These are phyloP conservation scores for Drosophila ficusphila DNA, from an alignment of 1,140 invertebrate species.

Conservation along the genomic window DNA sequence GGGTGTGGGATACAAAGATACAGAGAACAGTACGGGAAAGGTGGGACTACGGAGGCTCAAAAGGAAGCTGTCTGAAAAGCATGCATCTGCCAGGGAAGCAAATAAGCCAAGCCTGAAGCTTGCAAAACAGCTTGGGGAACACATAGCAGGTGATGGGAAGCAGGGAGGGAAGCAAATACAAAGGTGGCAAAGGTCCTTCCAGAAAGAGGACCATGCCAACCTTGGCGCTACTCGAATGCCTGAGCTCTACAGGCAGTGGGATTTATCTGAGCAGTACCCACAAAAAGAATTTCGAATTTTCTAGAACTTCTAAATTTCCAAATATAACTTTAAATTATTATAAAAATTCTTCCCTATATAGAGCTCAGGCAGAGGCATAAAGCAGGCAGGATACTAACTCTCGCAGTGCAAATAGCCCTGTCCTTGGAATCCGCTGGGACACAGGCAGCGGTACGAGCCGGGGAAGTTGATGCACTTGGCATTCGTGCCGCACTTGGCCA, in stretches of 20 bases:
- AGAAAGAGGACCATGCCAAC: background rate
- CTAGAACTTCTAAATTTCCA: background rate
- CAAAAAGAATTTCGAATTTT: background rate
- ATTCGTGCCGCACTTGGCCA: constrained; percentile 90
- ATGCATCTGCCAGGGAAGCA: constrained; percentile 36
- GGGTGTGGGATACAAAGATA: constrained; percentile 16
- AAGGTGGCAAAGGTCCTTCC: background rate
- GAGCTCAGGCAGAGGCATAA: constrained; percentile 24
- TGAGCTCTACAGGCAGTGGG: background rate
- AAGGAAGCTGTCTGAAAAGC: constrained; percentile 46
- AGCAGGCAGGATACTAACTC: constrained; percentile 88
- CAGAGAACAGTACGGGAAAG: background rate
- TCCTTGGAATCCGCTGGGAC: constrained; percentile 93
- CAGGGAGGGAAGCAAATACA: constrained; percentile 12
- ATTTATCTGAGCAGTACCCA: background rate
- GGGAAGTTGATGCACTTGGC: constrained; percentile 96
- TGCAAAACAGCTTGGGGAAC: constrained; percentile 25
- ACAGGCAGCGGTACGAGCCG: constrained; percentile 96
- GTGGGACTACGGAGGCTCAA: constrained; percentile 8
- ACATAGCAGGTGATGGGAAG: constrained; percentile 29
- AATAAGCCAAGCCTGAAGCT: constrained; percentile 38
- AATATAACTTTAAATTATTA: too few relatives aligned
- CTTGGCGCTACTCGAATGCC: background rate
- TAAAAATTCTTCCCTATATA: background rate
- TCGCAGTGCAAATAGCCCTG: constrained; percentile 94